Percentiles rank a stretch among this genome's conserved stretches.
Conservation (phyloP, 2,888 invertebrate genomes). For the Microplitis deprimator region DNA sequence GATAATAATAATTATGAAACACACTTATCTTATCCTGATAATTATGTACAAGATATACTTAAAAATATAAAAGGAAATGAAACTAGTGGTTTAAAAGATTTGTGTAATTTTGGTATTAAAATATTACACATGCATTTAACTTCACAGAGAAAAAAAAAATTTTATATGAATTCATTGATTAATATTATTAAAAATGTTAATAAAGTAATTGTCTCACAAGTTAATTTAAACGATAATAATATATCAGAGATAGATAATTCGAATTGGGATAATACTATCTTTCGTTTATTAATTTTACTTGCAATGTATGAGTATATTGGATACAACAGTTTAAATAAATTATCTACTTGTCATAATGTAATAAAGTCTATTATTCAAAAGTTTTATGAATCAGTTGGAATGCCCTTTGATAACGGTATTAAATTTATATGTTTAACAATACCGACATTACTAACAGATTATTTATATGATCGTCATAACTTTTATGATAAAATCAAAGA, state of each 20-base stretch:
- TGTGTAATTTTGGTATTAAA: background rate
- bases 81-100: background rate
- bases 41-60: background rate
- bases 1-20: background rate
- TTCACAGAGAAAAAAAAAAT: background rate
- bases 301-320: background rate
- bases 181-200: background rate
- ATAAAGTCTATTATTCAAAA: background rate
- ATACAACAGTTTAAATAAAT: background rate
- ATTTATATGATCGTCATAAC: background rate
- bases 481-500: background rate
- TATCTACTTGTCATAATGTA: background rate
- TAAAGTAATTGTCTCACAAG: background rate
- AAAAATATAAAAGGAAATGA: background rate
- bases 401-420: background rate
- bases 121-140: background rate
- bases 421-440: background rate
- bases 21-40: background rate
- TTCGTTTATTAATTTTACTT: background rate
- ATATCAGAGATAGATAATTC: background rate
- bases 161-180: background rate
- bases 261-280: background rate
- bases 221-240: background rate
- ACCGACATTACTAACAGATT: background rate
- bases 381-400: background rate